Evolutionary conservation across 2,797 vertebrate genomes (phyloP), one percentile per base, ranked within the genome.

Genomic region (Pangasius mekongensis): DNA sequence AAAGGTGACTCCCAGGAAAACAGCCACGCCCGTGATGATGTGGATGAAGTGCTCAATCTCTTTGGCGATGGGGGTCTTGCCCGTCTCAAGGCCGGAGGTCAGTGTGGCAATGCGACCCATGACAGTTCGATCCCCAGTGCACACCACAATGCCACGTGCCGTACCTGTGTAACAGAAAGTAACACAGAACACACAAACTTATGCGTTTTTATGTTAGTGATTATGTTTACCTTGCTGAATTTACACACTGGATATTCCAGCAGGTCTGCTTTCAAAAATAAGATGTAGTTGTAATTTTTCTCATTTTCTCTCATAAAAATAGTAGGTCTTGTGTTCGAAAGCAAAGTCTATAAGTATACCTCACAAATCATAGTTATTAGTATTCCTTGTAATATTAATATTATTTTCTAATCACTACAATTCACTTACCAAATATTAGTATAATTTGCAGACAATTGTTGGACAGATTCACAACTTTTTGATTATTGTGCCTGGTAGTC

Each of bases 1-100:
- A 95, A 98, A 98, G 92, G 92, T 93, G 85, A 98, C 91, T 0
- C 98, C 98, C 49, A 98, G 95, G 92, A 98, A 98, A 87, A 98
- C 98, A 0, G 98, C 97, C 93, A 98, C 98, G 0, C 97, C 98
- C 0, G 98, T 98, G 96, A 98, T 98, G 91, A 98, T 96, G 84
- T 97, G 98, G 94, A 98, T 98, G 95, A 98, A 98, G 93, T 98
- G 97, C 89, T 98, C 98, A 0, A 98, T 98, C 95, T 98, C 98
- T 58, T 96, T 96, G 52, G 97, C 97, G 1, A 98, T 98, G 89
- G 98, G 98, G 0, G 97, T 98, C 95, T 98, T 98, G 83, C 98
- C 98, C 1, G 97, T 97, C 93, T 98, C 97, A 91, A 98, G 96
- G 80, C 97, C 97, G 0, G 97, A 98, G 36, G 97, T 97, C 91